Conservation (phyloP, 2,797 vertebrate genomes). For the Odontamblyopus lacepedii region DNA sequence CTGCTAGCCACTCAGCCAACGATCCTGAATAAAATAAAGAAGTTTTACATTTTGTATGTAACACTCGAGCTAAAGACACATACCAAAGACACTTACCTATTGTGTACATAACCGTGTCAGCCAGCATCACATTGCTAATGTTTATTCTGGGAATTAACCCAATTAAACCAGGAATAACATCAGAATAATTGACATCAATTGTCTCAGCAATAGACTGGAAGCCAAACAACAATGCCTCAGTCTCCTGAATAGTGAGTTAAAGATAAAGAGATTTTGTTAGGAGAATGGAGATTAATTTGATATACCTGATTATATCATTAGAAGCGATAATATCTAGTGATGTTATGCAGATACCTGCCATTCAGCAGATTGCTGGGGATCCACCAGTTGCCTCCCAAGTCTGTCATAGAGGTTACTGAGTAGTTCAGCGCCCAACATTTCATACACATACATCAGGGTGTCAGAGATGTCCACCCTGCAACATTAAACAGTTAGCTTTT, state of each 20-base stretch:
- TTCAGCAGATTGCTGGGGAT: slow-evolving; percentile 82
- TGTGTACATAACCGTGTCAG: slow-evolving; percentile 97
- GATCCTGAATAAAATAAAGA: slow-evolving; percentile 78
- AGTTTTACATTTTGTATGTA: background rate
- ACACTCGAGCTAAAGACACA: background rate
- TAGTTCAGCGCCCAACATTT: slow-evolving; percentile 95
- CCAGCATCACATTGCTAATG: slow-evolving; percentile 93
- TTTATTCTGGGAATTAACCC: slow-evolving; percentile 96
- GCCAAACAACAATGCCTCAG: slow-evolving; percentile 92
- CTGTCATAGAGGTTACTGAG: slow-evolving; percentile 96
- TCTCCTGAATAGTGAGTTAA: slow-evolving; percentile 79
- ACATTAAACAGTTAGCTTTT: slow-evolving; percentile 5
- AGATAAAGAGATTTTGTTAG: background rate
- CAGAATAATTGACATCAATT: slow-evolving; percentile 96
- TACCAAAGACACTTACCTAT: slow-evolving; percentile 78
- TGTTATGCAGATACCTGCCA: slow-evolving; percentile 87
- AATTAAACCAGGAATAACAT: slow-evolving; percentile 96
- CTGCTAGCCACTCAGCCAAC: slow-evolving; percentile 94
- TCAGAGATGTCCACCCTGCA: slow-evolving; percentile 97
- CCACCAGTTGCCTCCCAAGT: slow-evolving; percentile 89
- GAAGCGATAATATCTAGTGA: too few species aligned
- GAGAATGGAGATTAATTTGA: background rate
- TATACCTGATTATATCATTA: background rate
- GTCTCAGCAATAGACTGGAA: slow-evolving; percentile 99
- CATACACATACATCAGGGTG: slow-evolving; percentile 97